phyloP scores from a whole-genome alignment of 1,140 invertebrate species.

The Tetramorium simillimum region DNA sequence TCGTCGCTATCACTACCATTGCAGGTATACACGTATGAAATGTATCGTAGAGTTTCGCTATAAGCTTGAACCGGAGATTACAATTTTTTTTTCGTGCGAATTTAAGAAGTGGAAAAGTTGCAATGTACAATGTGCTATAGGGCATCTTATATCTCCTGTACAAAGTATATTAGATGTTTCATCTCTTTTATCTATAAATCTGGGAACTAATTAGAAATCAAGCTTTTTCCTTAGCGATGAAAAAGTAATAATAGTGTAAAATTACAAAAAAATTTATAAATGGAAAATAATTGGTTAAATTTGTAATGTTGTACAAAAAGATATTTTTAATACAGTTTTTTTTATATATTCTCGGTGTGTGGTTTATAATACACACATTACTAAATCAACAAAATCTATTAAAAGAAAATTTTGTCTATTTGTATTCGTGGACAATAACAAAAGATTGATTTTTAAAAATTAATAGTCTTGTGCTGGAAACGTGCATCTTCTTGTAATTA shows the following conservation, averaged over 20 bases:
- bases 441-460: conserved; percentile 18
- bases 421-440: neutral
- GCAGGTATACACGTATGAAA: neutral
- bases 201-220: neutral
- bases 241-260: neutral
- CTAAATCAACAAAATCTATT: conserved; percentile 6
- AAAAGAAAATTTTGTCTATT: conserved; percentile 8
- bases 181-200: neutral
- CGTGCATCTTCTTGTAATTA: conserved; percentile 17
- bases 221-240: neutral
- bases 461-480: neutral
- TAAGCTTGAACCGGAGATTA: conserved; percentile 33
- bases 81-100: conserved; percentile 2
- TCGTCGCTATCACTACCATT: neutral
- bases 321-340: neutral
- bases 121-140: neutral
- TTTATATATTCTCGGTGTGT: neutral
- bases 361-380: neutral
- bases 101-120: neutral
- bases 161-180: neutral
- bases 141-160: neutral
- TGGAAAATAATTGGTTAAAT: neutral
- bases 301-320: neutral
- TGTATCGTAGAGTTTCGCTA: neutral
- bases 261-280: neutral